Evolutionary conservation across 2,888 invertebrate species (phyloP).

Genomic region (Byasa hedistus): DNA sequence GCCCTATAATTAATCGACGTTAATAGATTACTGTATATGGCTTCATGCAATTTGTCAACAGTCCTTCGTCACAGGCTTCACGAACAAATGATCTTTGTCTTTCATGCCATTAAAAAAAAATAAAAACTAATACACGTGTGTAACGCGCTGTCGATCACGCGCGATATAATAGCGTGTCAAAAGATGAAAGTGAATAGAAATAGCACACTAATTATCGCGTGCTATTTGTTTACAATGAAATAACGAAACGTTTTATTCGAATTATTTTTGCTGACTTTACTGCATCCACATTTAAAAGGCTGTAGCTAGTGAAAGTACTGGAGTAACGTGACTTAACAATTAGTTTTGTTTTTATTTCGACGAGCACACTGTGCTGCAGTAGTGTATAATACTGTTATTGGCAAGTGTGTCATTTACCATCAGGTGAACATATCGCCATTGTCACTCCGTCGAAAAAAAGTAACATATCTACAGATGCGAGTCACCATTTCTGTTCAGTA

Average conservation of each 20-base stretch:
- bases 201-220: neutral
- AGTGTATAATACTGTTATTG: neutral
- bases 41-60: conserved; percentile 21
- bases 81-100: conserved; percentile 3
- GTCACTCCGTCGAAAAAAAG: no score
- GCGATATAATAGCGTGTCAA: conserved; percentile 4
- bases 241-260: neutral
- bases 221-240: conserved; percentile 3
- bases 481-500: no score
- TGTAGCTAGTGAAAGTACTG: no score
- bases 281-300: no score
- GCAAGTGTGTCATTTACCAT: no score
- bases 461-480: no score
- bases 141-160: conserved; percentile 5
- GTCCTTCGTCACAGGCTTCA: conserved; percentile 19
- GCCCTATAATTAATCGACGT: conserved; percentile 13
- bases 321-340: no score
- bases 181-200: conserved; percentile 12
- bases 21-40: conserved; percentile 17
- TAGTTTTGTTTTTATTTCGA: no score
- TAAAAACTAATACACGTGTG: neutral
- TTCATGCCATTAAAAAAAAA: conserved; percentile 2
- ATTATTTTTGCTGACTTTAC: no score
- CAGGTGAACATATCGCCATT: no score
- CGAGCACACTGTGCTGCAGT: no score